Evolutionary conservation across 1,140 invertebrate species (phyloP).

Genomic region (Mizuhopecten yessoensis): DNA sequence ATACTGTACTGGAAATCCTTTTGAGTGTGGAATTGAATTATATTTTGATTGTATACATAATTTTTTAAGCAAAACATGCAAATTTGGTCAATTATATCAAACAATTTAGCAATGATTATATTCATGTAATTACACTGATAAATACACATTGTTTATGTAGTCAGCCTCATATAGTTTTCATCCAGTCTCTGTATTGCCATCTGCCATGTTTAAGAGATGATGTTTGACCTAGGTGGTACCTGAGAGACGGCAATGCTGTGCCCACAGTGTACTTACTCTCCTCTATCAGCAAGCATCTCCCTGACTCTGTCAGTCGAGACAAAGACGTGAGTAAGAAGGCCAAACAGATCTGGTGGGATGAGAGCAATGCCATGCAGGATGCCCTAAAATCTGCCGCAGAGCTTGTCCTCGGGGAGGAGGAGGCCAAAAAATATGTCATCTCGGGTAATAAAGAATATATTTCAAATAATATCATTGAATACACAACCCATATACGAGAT

Average conservation of each 20-base stretch:
- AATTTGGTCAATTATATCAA: no score
- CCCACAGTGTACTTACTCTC: constrained; percentile 90
- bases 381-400: constrained; percentile 61
- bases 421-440: constrained; percentile 65
- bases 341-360: constrained; percentile 65
- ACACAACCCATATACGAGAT: no score
- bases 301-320: constrained; percentile 66
- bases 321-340: constrained; percentile 63
- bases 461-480: not conserved
- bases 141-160: no score
- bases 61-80: no score
- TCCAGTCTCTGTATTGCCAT: no score
- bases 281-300: constrained; percentile 82
- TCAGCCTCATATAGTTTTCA: no score
- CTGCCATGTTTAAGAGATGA: no score
- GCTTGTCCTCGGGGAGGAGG: constrained; percentile 62
- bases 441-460: constrained; percentile 56
- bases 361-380: constrained; percentile 66
- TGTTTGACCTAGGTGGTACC: constrained; percentile 87
- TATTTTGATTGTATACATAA: no score
- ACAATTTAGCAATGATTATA: no score
- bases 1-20: no score
- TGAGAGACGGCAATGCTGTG: constrained; percentile 86
- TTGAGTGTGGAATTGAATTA: no score
- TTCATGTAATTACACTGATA: no score